A percentile compares a stretch with the other conserved stretches of the same genome.
Evolutionary conservation across 2,113 vertebrate genomes (phyloP).

Genomic region (Archocentrus centrarchus): DNA sequence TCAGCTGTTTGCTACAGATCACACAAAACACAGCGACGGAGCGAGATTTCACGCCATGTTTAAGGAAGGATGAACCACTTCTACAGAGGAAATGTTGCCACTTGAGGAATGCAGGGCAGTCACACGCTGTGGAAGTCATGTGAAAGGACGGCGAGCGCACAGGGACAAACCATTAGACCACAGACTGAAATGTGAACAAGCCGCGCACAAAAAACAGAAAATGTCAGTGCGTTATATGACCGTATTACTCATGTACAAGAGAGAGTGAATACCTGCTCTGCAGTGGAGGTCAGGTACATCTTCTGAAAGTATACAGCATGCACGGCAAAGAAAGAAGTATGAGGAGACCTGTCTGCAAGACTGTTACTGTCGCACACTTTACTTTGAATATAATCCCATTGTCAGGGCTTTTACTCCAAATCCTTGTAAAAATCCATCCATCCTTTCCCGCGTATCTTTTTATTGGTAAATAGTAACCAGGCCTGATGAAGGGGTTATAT

Average conservation of each 20-base stretch:
- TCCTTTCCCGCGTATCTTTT: too few relatives aligned
- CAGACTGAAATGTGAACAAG: not conserved
- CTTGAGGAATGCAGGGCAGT: slow-evolving; percentile 74
- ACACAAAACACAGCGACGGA: not conserved
- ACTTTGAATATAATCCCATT: not conserved
- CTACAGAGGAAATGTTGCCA: not conserved
- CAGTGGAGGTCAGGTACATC: too few relatives aligned
- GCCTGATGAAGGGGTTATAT: not conserved
- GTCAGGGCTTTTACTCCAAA: not conserved
- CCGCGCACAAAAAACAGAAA: too few relatives aligned
- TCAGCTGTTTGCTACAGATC: not conserved
- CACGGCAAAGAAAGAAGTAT: too few relatives aligned
- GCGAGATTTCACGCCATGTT: not conserved
- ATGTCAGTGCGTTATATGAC: too few relatives aligned
- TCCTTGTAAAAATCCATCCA: not conserved
- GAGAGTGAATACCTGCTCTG: too few relatives aligned
- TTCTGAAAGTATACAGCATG: too few relatives aligned
- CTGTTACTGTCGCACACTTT: not conserved
- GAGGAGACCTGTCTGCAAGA: too few relatives aligned
- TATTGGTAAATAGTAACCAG: not conserved
- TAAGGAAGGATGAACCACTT: not conserved
- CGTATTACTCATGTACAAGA: too few relatives aligned
- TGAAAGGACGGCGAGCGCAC: slow-evolving; percentile 66
- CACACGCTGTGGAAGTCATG: slow-evolving; percentile 82
- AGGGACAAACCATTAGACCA: slow-evolving; percentile 62